Percentiles rank a stretch among this genome's conserved stretches.
phyloP scores from a whole-genome alignment of 2,888 invertebrate species.

The Epistrophe grossulariae region DNA sequence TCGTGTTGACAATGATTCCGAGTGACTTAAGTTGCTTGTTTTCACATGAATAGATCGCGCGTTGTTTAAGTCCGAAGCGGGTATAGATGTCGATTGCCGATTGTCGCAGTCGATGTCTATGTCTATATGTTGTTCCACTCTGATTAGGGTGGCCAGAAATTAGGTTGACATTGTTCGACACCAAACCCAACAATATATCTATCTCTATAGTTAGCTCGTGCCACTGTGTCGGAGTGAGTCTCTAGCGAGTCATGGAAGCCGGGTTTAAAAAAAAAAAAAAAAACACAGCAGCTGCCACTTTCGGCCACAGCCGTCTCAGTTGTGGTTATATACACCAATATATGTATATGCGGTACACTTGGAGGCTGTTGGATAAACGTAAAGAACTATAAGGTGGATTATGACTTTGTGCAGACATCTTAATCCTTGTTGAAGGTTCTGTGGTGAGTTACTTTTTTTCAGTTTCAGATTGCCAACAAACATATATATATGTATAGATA shows the following conservation, averaged over 20 bases:
- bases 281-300: conserved; percentile 24
- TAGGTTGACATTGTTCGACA: conserved; percentile 75
- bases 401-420: conserved; percentile 62
- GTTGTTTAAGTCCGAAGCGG: conserved; percentile 35
- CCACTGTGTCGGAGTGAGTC: conserved; percentile 8
- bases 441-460: conserved; percentile 17
- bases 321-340: conserved; percentile 11
- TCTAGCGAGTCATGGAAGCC: background rate
- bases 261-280: conserved; percentile 4
- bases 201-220: conserved; percentile 56
- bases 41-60: conserved; percentile 74
- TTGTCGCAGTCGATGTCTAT: conserved; percentile 10
- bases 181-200: conserved; percentile 62
- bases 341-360: conserved; percentile 25
- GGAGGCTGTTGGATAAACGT: conserved; percentile 47
- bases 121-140: conserved; percentile 63
- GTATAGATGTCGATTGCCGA: conserved; percentile 48
- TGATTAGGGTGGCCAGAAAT: conserved; percentile 75
- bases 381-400: conserved; percentile 44
- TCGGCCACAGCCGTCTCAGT: background rate
- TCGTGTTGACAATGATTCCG: conserved; percentile 75
- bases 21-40: conserved; percentile 75
- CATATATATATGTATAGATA: too few species aligned
- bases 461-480: conserved; percentile 5
- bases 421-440: conserved; percentile 67